Evolutionary conservation across 2,888 invertebrate species (phyloP), one percentile per base, ranked within the genome.

Genomic region (Embidobia sp.): DNA sequence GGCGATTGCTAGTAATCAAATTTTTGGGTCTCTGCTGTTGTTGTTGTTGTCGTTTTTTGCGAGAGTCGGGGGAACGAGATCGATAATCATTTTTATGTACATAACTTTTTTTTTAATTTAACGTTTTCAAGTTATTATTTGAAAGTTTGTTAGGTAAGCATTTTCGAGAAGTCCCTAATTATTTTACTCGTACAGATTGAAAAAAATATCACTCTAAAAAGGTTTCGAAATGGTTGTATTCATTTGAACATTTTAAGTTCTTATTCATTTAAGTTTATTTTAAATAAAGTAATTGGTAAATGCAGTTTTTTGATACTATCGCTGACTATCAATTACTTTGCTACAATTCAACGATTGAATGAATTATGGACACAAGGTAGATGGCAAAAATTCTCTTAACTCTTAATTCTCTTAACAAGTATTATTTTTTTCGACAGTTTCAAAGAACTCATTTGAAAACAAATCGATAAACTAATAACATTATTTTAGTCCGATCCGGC

Each of bases 341-440:
- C 10, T 27, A 27, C 46, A 15, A 29, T 46, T 46, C 16, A 29
- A 46, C 29, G 46, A 46, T 46, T 46, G 46, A 46, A 29, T 16
- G 46, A 8, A 8, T 29, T 29, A 29, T 46, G 15, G 46, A 26
- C 15, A 46, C 46, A 26, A 13, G 29, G 13, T 3, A 13, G 5
- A 46, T 13, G 46, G 16, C 46, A 46, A 27, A 46, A 46, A 46
- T 46, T 46, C 16, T 26, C 15, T 46, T 46, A 27, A 29, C 46
- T 44, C 26, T 26, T 44, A n/a, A n/a, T n/a, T n/a, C n/a, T n/a
- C n/a, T 44, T 5, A 6, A 46, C 27, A 46, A 46, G 29, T 46
- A 46, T 46, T 46, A n/a, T n/a, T n/a, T n/a, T n/a, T n/a, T n/a
- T n/a, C n/a, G n/a, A n/a, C n/a, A n/a, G n/a, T n/a, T n/a, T n/a